Percentiles rank a stretch among this genome's conserved stretches.
phyloP scores from a whole-genome alignment of 2,113 vertebrate genomes.

The Dasyornis broadbenti region DNA sequence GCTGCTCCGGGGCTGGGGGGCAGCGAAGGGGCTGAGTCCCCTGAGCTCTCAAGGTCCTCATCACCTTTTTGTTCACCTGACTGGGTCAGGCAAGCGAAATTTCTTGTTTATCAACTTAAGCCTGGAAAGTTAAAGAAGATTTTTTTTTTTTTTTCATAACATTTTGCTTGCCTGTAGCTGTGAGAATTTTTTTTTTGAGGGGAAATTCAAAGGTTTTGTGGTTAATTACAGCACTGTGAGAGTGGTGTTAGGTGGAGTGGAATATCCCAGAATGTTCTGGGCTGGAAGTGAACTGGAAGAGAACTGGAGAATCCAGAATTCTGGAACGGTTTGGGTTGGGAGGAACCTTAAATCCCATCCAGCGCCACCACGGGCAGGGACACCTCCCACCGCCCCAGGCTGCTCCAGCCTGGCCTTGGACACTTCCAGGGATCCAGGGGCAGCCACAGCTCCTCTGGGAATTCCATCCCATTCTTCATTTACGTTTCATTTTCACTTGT shows the following conservation, averaged over 20 bases:
- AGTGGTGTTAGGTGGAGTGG: fast-evolving
- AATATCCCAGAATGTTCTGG: not conserved
- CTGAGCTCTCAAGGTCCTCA: not conserved
- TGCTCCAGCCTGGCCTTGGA: not conserved
- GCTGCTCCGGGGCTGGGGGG: not conserved
- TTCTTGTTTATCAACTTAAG: not conserved
- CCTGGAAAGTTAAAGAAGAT: not conserved
- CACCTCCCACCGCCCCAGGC: fast-evolving
- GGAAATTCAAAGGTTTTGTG: not conserved
- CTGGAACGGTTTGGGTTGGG: not conserved
- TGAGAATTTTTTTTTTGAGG: not conserved
- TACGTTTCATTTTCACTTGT: not conserved
- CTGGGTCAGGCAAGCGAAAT: not conserved
- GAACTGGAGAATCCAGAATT: too few relatives aligned
- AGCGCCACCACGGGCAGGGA: not conserved
- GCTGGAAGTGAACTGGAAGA: not conserved
- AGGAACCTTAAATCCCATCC: fast-evolving
- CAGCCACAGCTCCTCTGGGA: not conserved
- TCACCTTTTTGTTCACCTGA: not conserved
- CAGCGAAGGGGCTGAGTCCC: not conserved
- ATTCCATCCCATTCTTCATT: not conserved
- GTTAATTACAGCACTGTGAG: not conserved
- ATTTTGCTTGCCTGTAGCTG: not conserved
- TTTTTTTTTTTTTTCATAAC: not conserved
- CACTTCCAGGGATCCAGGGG: not conserved